Evolutionary conservation across 2,888 invertebrate genomes (phyloP).

Genomic region (Elegia similella): DNA sequence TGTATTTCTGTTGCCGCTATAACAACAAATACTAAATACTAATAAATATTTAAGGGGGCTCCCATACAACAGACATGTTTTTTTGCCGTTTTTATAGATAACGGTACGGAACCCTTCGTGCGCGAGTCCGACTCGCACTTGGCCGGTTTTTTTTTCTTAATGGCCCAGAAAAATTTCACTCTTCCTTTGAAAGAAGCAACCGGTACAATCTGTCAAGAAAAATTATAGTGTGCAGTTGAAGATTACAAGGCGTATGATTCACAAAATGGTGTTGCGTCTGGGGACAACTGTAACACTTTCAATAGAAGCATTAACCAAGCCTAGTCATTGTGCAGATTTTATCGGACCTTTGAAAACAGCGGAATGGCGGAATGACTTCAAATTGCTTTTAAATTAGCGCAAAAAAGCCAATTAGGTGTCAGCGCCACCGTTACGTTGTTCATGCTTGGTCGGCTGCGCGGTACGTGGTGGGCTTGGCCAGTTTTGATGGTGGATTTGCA

Average conservation of each 20-base stretch:
- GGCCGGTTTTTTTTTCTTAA: no score
- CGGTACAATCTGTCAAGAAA: no score
- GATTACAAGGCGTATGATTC: not conserved
- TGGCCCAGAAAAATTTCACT: no score
- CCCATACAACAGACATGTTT: no score
- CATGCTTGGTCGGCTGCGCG: constrained; percentile 2
- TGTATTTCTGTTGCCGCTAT: no score
- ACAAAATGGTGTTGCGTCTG: not conserved
- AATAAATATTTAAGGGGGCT: no score
- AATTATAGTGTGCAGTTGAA: not conserved
- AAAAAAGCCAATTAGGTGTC: constrained; percentile 13
- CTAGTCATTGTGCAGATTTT: constrained; percentile 3
- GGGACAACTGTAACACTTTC: constrained; percentile 6
- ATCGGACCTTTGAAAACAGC: not conserved
- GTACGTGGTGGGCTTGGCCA: not conserved
- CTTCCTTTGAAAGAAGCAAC: no score
- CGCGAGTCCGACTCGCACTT: no score
- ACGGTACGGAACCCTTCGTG: no score
- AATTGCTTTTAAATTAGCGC: constrained; percentile 10
- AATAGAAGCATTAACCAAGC: not conserved
- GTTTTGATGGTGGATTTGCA: not conserved
- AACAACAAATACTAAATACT: no score
- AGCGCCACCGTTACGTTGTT: not conserved
- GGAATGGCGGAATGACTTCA: constrained; percentile 2
- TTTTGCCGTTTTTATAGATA: no score